Evolutionary conservation across 64 coral and sea anemone genomes (phyloP), one percentile per base, ranked within the genome.

Genomic region (Montipora sp.): DNA sequence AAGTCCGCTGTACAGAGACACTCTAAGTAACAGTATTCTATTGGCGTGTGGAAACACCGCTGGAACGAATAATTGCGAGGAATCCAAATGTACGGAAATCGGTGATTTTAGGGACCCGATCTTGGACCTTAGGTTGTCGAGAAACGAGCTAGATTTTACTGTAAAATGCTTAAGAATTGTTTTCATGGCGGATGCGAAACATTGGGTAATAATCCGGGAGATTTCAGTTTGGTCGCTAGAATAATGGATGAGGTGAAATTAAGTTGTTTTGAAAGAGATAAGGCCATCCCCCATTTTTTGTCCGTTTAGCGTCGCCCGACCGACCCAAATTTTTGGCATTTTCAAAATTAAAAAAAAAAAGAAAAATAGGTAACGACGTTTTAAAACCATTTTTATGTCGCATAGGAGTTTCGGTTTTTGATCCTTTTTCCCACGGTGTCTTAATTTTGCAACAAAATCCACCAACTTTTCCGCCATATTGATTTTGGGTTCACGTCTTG

Each of bases 191-290:
- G 83, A 93, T 21, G 55, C 72, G 3, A 78, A 93, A 6, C 49
- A 80, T 0, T 93, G 91, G 91, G 63, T 88, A 3, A 93, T 93
- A 2, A 87, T 93, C 60, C 59, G 91, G 6, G 91, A 93, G 76
- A 87, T 93, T 47, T 78, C 83, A 48, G 48, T 88, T 18, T 93
- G 91, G 90, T 15, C 45, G 47, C 66, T 7, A 85, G 46, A 2
- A 13, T 83, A 45, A 12, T 6, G 7, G 7, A 21, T 63, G 14
- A 63, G 3, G 13, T 4, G 60, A 63, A 14, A 15, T 63, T 16
- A 12, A 63, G 9, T 57, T 57, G 5, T 6, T 57, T 57, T 57
- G 5, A 6, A 8, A 57, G 10, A 6, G 10, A 8, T 57, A 27
- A 27, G 27, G 27, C 27, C 3, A 8, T 57, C 53, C 53, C 53